Evolutionary conservation across 1,140 invertebrate species (phyloP), one percentile per base, ranked within the genome.

Genomic region (Polyergus mexicanus): DNA sequence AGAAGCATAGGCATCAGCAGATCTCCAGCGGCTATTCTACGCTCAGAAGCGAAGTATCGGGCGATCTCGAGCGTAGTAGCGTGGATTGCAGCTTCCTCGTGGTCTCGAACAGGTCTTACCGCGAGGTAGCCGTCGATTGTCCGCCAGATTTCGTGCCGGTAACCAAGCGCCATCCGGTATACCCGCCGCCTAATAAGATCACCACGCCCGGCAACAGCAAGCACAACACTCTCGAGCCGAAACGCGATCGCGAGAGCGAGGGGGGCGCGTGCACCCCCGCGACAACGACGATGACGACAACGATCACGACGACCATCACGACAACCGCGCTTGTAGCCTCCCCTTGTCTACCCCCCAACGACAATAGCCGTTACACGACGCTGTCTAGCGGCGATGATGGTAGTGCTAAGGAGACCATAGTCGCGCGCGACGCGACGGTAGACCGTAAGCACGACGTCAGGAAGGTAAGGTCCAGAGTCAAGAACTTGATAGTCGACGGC

Each of bases 41-140:
- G 0, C 75, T 95, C 2, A 88, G 92, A 62, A 96, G 96, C 90
- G 95, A 96, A 44, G 93, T 94, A 0, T 96, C 95, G 0, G 94
- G 87, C 74, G 88, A 90, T 28, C 72, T 88, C 38, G 88, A 90
- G 32, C 81, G 62, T 62, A 66, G 38, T 25, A 10, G 6, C 25
- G 32, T 28, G 0, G 89, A 90, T 6, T 81, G 89, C 44, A 85
- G 85, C 32, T 90, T 85, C 3, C 60, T 90, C 6, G 88, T 90
- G 28, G 65, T 87, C 47, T 19, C 47, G 54, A 94, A 95, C 58
- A 90, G 91, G 65, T 77, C 78, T 7, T 96, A 96, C 77, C 95
- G 97, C 76, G 97, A 97, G 91, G 96, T 97, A 88, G 97, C 97
- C 10, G 97, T 97, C 32, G 97, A 97, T 91, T 97, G 97, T 83